Evolutionary conservation across 2,888 invertebrate genomes (phyloP), one percentile per base, ranked within the genome.

Genomic region (Agrochola litura): DNA sequence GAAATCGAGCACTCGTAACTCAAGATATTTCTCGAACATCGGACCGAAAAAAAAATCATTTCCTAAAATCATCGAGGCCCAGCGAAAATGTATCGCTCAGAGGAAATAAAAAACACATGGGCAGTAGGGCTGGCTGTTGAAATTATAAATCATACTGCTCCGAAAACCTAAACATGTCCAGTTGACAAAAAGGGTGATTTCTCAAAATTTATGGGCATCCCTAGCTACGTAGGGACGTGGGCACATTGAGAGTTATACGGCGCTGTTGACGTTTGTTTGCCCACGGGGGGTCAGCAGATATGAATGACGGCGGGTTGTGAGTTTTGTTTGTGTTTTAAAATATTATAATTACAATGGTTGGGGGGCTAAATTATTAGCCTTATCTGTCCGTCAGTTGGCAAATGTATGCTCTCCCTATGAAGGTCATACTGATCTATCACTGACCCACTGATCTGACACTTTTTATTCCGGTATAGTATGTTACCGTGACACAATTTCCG

Each of bases 111-210:
- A 88, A 83, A 85, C 77, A 90, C 86, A 84, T 82, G 82, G 70
- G 79, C 88, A 85, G 88, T 89, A 88, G 89, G 90, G 88, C 85
- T 89, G 91, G 83, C 89, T 90, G 92, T 89, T 90, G 91, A 93
- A 94, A 93, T 92, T 93, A 95, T 95, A 96, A 95, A 95, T 96
- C 95, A 95, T 94, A 91, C 86, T 88, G 83, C 83, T 80, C 83
- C 89, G 91, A 90, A 90, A 92, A 92, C 92, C 95, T 94, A 94
- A 95, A 95, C 94, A 95, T 93, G 95, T 95, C 95, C 94, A 92
- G 92, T 95, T 95, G 96, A 96, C 95, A 96, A 96, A 95, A 95
- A 93, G 95, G 95, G 94, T 94, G 94, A 95, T 95, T 94, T 92
- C 92, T 91, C 87, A 81, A 88, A 93, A 95, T 95, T 95, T 95